Percentiles rank a stretch among this genome's conserved stretches.
phyloP scores from a whole-genome alignment of 2,888 invertebrate species.

The Mongoloraphidia duomilia region DNA sequence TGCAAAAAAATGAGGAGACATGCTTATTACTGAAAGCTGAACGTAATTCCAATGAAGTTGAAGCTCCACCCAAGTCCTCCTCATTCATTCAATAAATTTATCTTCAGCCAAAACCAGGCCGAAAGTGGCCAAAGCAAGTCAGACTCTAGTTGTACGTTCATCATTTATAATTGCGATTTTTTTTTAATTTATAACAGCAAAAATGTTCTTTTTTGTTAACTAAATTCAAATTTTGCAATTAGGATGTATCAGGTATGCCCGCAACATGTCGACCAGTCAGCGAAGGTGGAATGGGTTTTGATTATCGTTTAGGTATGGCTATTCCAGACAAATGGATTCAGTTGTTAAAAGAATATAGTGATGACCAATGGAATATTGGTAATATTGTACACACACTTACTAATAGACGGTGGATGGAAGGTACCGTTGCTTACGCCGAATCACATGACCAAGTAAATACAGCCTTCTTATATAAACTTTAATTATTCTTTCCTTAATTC shows the following conservation, averaged over 20 bases:
- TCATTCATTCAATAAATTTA: background rate
- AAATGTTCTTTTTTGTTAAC: background rate
- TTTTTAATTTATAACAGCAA: background rate
- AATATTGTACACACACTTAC: constrained; percentile 84
- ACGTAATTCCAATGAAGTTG: too few relatives aligned
- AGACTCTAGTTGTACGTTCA: too few relatives aligned
- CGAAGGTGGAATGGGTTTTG: constrained; percentile 94
- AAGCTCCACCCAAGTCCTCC: too few relatives aligned
- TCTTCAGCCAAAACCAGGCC: too few relatives aligned
- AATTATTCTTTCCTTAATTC: too few relatives aligned
- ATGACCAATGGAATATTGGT: constrained; percentile 91
- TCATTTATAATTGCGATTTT: too few relatives aligned
- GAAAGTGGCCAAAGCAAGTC: too few relatives aligned
- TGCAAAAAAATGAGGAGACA: too few relatives aligned
- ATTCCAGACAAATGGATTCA: constrained; percentile 99
- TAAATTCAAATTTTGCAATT: constrained; percentile 1
- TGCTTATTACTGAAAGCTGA: too few relatives aligned
- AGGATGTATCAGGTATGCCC: constrained; percentile 99
- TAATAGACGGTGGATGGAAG: constrained; percentile 91
- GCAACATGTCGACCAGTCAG: constrained; percentile 81
- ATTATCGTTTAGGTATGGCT: constrained; percentile 97
- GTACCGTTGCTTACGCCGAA: constrained; percentile 94
- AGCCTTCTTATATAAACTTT: too few relatives aligned
- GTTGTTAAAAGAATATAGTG: constrained; percentile 61
- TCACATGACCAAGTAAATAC: constrained; percentile 80